A percentile compares a stretch with the other conserved stretches of the same genome.
These are phyloP conservation scores for Naso thynnoides DNA, from an alignment of 2,797 vertebrate species.

Conservation along the genomic window DNA sequence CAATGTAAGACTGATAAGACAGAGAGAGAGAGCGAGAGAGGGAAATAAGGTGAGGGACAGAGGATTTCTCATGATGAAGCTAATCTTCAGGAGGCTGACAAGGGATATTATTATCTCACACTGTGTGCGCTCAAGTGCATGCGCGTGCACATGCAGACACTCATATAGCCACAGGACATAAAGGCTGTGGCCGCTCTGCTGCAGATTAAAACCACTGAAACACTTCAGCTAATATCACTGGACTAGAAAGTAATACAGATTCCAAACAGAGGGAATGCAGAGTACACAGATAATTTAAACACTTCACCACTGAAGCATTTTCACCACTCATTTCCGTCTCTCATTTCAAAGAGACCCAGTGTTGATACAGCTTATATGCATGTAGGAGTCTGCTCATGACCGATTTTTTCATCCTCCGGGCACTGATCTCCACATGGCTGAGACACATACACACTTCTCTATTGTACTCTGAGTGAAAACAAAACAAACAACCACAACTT, in stretches of 20 bases:
- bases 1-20: constrained; percentile 38
- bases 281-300: constrained; percentile 25
- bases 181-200: constrained; percentile 29
- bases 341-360: background rate
- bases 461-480: background rate
- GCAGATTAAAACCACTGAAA: constrained; percentile 62
- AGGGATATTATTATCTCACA: constrained; percentile 77
- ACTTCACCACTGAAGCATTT: background rate
- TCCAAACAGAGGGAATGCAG: constrained; percentile 21
- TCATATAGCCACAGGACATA: constrained; percentile 39
- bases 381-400: constrained; percentile 32
- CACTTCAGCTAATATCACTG: constrained; percentile 43
- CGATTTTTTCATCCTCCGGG: constrained; percentile 26
- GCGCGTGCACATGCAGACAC: constrained; percentile 28
- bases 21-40: constrained; percentile 24
- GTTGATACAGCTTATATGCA: background rate
- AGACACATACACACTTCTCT: constrained; percentile 11
- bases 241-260: constrained; percentile 28
- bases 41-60: constrained; percentile 65
- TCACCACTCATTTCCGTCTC: background rate
- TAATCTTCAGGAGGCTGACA: constrained; percentile 81
- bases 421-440: background rate
- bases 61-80: constrained; percentile 73
- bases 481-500: constrained; percentile 3
- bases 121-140: constrained; percentile 29